Evolutionary conservation across 2,797 vertebrate genomes (phyloP), one percentile per base, ranked within the genome.

Genomic region (Eulemur rubriventer): DNA sequence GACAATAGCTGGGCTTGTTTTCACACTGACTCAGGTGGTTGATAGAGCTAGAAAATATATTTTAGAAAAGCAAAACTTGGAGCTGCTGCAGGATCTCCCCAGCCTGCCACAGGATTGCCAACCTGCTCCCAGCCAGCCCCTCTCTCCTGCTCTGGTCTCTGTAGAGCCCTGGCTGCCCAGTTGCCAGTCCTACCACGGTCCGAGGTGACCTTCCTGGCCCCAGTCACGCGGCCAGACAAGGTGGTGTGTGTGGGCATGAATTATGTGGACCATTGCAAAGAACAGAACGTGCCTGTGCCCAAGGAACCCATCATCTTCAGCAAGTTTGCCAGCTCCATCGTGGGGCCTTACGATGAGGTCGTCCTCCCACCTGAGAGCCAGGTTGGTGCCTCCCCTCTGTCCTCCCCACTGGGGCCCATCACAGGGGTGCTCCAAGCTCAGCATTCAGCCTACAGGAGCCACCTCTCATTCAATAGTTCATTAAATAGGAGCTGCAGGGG

Each of bases 221-320:
- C 99, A 0, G 79, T 99, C 43, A 98, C 98, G 0, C 97, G 98
- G 83, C 99, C 99, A 0, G 99, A 99, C 97, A 99, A 99, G 97
- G 99, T 99, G 95, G 99, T 99, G 73, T 99, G 99, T 33, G 99
- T 99, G 87, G 99, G 99, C 24, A 99, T 99, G 99, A 99, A 99
- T 98, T 99, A 99, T 80, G 98, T 94, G 0, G 99, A 99, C 97
- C 99, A 99, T 98, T 99, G 99, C 97, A 97, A 98, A 97, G 99
- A 99, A 98, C 99, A 99, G 98, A 99, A 99, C 0, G 98, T 98
- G 17, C 98, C 98, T 0, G 98, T 99, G 89, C 99, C 99, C 13
- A 97, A 96, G 82, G 99, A 99, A 33, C 99, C 99, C 0, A 98
- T 99, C 97, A 99, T 99, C 98, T 99, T 99, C 98, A 99, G 98